phyloP scores from a whole-genome alignment of 2,113 vertebrate species.

The Lamprotornis superbus region DNA sequence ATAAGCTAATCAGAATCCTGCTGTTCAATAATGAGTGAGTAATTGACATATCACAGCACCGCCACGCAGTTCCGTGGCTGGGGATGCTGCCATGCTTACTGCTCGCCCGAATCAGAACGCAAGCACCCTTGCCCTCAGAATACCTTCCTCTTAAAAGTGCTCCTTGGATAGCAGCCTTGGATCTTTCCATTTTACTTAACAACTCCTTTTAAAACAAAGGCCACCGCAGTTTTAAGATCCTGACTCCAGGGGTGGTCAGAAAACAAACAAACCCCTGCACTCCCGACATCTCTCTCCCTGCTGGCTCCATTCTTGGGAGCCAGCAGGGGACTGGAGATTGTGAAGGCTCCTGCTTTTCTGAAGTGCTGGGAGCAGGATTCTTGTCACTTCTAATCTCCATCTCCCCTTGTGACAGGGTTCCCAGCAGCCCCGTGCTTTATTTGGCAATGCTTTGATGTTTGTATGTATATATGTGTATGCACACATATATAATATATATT shows the following conservation, averaged over 20 bases:
- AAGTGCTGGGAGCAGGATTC: conserved; percentile 34
- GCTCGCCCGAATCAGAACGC: not conserved
- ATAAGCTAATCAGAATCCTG: conserved; percentile 64
- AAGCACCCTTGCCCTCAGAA: conserved; percentile 26
- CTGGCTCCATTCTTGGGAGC: conserved; percentile 52
- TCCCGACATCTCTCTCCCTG: not conserved
- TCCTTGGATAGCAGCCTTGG: not conserved
- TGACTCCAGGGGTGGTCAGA: conserved; percentile 47
- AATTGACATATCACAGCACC: conserved; percentile 38
- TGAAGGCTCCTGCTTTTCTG: conserved; percentile 17
- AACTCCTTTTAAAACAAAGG: conserved; percentile 29
- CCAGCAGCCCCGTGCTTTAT: not conserved
- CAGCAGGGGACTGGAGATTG: conserved; percentile 44
- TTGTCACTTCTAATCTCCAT: conserved; percentile 4
- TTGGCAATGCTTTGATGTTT: not conserved
- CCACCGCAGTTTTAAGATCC: conserved; percentile 19
- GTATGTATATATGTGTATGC: not conserved
- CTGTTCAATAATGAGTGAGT: conserved; percentile 68
- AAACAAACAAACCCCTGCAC: conserved; percentile 24
- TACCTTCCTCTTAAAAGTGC: not conserved
- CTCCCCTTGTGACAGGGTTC: conserved; percentile 14
- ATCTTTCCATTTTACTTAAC: not conserved
- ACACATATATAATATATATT: no score
- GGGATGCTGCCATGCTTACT: not conserved
- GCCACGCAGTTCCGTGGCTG: not conserved